These are phyloP conservation scores for Lycia hirtaria DNA, from an alignment of 2,888 invertebrate genomes.

Conservation along the genomic window DNA sequence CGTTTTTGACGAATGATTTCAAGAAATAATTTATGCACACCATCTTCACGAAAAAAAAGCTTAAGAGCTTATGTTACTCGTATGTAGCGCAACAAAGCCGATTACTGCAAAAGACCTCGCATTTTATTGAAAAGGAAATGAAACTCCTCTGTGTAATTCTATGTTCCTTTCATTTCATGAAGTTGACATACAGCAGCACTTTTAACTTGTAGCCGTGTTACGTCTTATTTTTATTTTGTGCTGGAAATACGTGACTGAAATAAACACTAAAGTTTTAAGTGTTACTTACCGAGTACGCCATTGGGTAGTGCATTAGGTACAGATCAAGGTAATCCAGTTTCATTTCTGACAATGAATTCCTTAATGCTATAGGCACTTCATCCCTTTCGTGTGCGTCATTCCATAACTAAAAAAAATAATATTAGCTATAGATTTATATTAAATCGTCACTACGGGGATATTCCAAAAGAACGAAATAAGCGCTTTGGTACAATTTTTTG, in stretches of 20 bases:
- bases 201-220: conserved; percentile 9
- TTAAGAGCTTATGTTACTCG: conserved; percentile 10
- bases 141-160: conserved; percentile 18
- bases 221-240: conserved; percentile 11
- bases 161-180: conserved; percentile 21
- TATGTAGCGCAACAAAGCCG: conserved; percentile 17
- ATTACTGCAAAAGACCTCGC: conserved; percentile 26
- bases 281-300: conserved; percentile 84
- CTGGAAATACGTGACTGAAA: conserved; percentile 15
- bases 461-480: too few species aligned
- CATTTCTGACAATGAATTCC: conserved; percentile 86
- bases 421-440: too few species aligned
- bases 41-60: neutral
- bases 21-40: neutral
- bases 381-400: conserved; percentile 86
- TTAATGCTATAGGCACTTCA: conserved; percentile 87
- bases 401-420: conserved; percentile 61
- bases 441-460: too few species aligned
- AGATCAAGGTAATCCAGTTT: conserved; percentile 91
- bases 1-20: too few species aligned
- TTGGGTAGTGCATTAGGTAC: conserved; percentile 92
- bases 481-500: too few species aligned
- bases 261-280: conserved; percentile 14
- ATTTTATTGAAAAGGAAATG: conserved; percentile 27
- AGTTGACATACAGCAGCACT: conserved; percentile 18